These are phyloP conservation scores for Zootermopsis nevadensis DNA, from an alignment of 2,888 invertebrate species.

Conservation along the genomic window DNA sequence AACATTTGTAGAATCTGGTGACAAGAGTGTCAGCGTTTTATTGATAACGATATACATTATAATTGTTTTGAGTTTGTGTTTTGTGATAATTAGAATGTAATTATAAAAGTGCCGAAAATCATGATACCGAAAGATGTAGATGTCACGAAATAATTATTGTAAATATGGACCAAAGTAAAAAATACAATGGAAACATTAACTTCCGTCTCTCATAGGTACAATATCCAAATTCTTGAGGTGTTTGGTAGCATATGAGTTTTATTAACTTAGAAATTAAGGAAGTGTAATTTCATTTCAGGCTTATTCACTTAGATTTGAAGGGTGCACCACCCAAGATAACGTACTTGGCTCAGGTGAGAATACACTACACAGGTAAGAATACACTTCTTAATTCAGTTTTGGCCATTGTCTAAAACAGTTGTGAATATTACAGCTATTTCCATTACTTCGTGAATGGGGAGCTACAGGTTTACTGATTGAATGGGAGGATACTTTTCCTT, in stretches of 20 bases:
- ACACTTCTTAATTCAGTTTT: background rate
- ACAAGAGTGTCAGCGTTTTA: no score
- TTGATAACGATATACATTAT: no score
- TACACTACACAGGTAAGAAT: slow-evolving; percentile 35
- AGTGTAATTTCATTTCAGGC: slow-evolving; percentile 58
- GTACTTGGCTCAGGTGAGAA: slow-evolving; percentile 68
- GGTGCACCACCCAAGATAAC: slow-evolving; percentile 76
- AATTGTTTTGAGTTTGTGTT: no score
- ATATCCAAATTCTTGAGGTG: background rate
- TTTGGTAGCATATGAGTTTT: background rate
- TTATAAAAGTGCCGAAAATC: background rate
- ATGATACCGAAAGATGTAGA: background rate
- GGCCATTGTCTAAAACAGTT: background rate
- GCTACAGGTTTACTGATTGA: slow-evolving; percentile 86
- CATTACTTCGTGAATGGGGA: slow-evolving; percentile 73
- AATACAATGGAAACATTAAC: slow-evolving; percentile 64
- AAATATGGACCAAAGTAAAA: slow-evolving; percentile 12
- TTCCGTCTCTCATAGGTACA: slow-evolving; percentile 65
- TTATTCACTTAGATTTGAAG: slow-evolving; percentile 81
- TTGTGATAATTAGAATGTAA: background rate
- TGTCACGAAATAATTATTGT: background rate
- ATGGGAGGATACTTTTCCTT: slow-evolving; percentile 93
- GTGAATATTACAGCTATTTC: slow-evolving; percentile 66
- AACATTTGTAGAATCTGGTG: no score
- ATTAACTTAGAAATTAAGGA: background rate